Evolutionary conservation across 1,140 invertebrate species (phyloP), one percentile per base, ranked within the genome.

Genomic region (Zaprionus capensis): DNA sequence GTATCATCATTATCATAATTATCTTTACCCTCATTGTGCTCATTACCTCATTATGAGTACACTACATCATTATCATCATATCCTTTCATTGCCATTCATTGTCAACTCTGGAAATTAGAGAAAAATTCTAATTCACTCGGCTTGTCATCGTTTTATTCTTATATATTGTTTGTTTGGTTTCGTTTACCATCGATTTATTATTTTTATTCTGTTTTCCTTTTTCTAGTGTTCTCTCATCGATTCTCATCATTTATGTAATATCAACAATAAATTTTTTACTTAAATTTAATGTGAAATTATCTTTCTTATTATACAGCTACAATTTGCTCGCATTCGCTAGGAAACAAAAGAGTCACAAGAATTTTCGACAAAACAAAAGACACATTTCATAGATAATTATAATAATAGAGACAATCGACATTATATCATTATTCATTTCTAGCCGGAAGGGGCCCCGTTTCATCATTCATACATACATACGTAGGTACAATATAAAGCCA

Each of bases 221-320:
- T 53, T 31, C 17, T 72, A 62, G 56, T 49, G n/a, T 31, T 53
- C 70, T 44, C 41, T 65, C 34, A 28, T 49, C 31, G 31, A 34
- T 49, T 59, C 34, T 24, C 69, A 67, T 28, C 64, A 57, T 79
- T 80, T 80, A 85, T 84, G 79, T 90, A 90, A 85, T 90, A 90
- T 90, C 85, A 90, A 90, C 85, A 90, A 90, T 90, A 83, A 90
- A 85, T 80, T 78, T 46, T 87, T 90, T 75, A 90, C 86, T 90
- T 90, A 90, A 90, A 74, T 65, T 90, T 85, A 85, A 81, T 74
- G 75, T 82, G 76, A 90, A 90, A 90, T 90, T 74, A 87, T 81
- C 7, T 51, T 12, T 83, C 71, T 90, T 90, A 88, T 73, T 84
- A 80, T 90, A 90, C 68, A 81, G 74, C 84, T 88, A 88, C 84